A percentile compares a stretch with the other conserved stretches of the same genome.
Conservation (phyloP, 2,888 invertebrate genomes). For the Phalera bucephala region DNA sequence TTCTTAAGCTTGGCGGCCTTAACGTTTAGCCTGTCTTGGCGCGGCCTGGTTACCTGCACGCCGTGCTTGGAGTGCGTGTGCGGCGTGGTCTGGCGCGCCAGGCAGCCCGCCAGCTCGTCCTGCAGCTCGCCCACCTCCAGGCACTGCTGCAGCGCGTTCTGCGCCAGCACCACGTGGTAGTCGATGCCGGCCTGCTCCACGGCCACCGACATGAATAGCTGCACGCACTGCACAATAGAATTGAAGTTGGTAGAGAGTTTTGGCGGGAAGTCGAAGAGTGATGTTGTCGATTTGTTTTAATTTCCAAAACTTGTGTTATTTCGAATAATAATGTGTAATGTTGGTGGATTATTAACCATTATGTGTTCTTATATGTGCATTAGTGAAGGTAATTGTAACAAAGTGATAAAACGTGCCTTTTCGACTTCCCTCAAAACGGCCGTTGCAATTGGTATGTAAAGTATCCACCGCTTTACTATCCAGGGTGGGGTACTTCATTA, state of each 20-base stretch:
- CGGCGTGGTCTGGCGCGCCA: conserved; percentile 96
- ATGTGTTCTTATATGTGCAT: too few relatives aligned
- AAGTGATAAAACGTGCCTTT: too few relatives aligned
- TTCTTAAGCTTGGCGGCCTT: conserved; percentile 73
- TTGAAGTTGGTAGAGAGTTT: background rate
- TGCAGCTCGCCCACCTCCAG: conserved; percentile 92
- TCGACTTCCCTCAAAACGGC: too few relatives aligned
- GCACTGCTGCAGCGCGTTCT: conserved; percentile 97
- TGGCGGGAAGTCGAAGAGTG: too few relatives aligned
- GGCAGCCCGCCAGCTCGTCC: conserved; percentile 95
- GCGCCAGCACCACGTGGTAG: conserved; percentile 98
- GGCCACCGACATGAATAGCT: conserved; percentile 97
- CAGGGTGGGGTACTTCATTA: too few relatives aligned
- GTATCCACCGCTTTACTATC: too few relatives aligned
- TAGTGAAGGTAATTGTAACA: too few relatives aligned
- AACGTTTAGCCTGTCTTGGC: conserved; percentile 42
- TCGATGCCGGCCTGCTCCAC: conserved; percentile 98
- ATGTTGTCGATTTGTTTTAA: too few relatives aligned
- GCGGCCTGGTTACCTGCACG: conserved; percentile 86
- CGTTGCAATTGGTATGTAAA: too few relatives aligned
- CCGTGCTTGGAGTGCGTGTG: conserved; percentile 91
- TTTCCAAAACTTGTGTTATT: too few relatives aligned
- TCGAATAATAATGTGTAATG: too few relatives aligned
- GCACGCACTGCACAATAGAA: conserved; percentile 87
- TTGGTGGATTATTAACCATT: too few relatives aligned